Conservation (phyloP, 2,113 vertebrate species). For the Zapornia atra region DNA sequence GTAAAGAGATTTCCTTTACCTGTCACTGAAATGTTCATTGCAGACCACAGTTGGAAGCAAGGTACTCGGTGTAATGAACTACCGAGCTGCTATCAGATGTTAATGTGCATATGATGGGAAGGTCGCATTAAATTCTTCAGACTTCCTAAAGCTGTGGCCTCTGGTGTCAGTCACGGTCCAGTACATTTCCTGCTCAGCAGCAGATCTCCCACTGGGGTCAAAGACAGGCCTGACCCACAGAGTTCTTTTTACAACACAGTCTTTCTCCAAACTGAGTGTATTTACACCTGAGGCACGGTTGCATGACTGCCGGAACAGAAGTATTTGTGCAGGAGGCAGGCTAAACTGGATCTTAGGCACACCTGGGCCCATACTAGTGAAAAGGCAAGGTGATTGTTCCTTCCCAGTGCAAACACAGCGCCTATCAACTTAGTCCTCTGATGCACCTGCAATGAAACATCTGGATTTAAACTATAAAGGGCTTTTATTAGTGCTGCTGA, state of each 20-base stretch:
- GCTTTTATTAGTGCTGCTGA: neutral
- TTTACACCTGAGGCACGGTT: neutral
- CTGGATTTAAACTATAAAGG: neutral
- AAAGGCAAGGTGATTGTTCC: neutral
- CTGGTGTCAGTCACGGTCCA: neutral
- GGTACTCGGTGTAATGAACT: neutral
- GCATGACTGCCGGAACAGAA: neutral
- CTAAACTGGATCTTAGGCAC: neutral
- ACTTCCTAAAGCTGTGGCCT: neutral
- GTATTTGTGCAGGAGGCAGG: neutral
- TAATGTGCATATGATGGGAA: neutral
- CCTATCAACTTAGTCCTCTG: neutral
- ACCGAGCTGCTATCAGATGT: neutral
- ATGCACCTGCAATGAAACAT: neutral
- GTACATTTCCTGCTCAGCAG: neutral
- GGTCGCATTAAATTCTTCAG: neutral
- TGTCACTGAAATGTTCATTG: neutral
- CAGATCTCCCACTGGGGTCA: neutral
- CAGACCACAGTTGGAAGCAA: neutral
- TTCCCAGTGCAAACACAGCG: accelerated
- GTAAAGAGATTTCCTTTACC: neutral
- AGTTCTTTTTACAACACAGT: neutral
- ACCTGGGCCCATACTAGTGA: neutral
- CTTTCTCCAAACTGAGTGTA: neutral
- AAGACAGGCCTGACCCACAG: neutral